Evolutionary conservation across 1,140 invertebrate species (phyloP), one percentile per base, ranked within the genome.

Genomic region (Brachionus koreanus): DNA sequence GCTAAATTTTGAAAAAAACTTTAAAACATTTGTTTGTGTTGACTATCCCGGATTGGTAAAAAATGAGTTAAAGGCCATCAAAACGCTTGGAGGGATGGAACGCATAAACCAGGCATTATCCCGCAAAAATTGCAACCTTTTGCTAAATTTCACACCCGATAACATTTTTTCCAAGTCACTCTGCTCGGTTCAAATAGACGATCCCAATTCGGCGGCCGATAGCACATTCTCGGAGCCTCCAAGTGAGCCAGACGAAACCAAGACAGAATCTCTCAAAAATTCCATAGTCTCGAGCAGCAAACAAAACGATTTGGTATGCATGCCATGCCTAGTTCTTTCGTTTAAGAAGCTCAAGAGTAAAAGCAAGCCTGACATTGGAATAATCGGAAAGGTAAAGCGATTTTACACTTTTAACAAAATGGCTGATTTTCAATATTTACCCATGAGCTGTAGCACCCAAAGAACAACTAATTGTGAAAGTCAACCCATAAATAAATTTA

Each of bases 391-490:
- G 16, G 33, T 79, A 19, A 79, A 61, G 25, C 23, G 49, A 61
- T 37, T 79, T 25, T 79, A 79, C 49, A 65, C 52, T 82, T 77
- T 83, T 74, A 16, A 85, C 94, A 94, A 90, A 85, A 88, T 96
- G 82, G 93, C 92, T 87, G 95, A 98, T 88, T 97, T 95, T 87
- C 95, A 97, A 89, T 97, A 93, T 87, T 87, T 97, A 57, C 94
- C 95, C 25, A 90, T 95, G 83, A 86, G 88, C 57, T 86, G 87
- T 35, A 29, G 13, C 25, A 39, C 49, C 13, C 33, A 57, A 13
- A 29, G 49, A 79, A 61, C 57, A 19, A 23, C 29, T 6, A 61
- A 79, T 42, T 46, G 35, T 12, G 25, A 74, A 23, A 72, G 13
- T 16, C 67, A 72, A 72, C 7, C n/a, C 5, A 7, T 25, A 46